These are phyloP conservation scores for Myrmecobius fasciatus DNA, from an alignment of 2,113 vertebrate genomes.

Conservation along the genomic window DNA sequence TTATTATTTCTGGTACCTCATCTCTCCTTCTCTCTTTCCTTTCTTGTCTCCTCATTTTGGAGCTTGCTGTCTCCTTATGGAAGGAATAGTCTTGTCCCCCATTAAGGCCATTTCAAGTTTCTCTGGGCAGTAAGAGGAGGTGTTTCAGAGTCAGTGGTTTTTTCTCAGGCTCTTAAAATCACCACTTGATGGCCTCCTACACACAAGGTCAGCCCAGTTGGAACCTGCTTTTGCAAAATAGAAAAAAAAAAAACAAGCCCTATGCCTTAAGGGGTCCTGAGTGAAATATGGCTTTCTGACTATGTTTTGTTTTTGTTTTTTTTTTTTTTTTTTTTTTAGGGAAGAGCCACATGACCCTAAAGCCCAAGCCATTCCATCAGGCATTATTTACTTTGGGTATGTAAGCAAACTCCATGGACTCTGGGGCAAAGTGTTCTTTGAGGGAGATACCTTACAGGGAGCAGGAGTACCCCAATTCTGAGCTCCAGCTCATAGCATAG, in stretches of 20 bases:
- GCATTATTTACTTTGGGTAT: not conserved
- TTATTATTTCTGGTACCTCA: not conserved
- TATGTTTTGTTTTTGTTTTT: no score
- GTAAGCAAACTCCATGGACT: not conserved
- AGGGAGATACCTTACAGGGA: not conserved
- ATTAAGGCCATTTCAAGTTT: not conserved
- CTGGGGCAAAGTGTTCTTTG: not conserved
- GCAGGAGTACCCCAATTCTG: not conserved
- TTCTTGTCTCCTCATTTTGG: not conserved
- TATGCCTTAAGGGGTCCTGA: not conserved
- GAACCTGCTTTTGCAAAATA: not conserved
- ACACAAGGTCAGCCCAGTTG: not conserved
- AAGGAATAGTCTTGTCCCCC: not conserved
- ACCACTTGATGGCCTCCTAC: not conserved
- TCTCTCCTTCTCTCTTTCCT: not conserved
- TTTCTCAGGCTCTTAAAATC: not conserved
- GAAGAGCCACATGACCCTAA: not conserved
- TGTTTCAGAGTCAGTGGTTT: not conserved
- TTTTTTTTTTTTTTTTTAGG: no score
- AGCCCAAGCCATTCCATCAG: not conserved
- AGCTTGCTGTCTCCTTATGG: not conserved
- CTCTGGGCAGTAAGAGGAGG: not conserved
- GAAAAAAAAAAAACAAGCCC: not conserved
- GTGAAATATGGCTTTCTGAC: not conserved
- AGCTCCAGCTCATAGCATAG: not conserved